A percentile compares a stretch with the other conserved stretches of the same genome.
Conservation (phyloP, 2,113 vertebrate genomes). For the Nettapus auritus region DNA sequence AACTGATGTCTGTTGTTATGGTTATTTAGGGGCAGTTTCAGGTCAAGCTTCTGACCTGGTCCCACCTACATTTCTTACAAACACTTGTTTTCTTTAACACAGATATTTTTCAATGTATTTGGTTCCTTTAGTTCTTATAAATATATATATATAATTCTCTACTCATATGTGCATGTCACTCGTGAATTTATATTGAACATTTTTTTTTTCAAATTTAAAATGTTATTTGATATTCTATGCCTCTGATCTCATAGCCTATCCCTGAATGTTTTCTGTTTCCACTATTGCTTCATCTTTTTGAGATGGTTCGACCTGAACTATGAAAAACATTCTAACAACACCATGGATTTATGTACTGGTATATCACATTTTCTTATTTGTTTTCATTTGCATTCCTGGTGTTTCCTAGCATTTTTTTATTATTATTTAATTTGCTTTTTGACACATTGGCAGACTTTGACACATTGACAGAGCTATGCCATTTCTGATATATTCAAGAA, state of each 20-base stretch:
- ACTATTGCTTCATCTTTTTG: background rate
- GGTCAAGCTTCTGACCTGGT: background rate
- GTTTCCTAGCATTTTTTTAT: background rate
- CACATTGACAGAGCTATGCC: background rate
- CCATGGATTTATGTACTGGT: background rate
- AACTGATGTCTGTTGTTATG: background rate
- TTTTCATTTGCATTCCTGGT: background rate
- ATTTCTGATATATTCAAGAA: background rate
- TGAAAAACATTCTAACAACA: background rate
- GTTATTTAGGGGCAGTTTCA: background rate
- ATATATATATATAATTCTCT: background rate
- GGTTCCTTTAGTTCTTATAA: background rate
- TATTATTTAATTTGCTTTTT: background rate
- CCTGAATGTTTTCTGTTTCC: background rate
- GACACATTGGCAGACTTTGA: background rate
- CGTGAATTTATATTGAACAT: background rate
- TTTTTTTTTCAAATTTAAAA: background rate
- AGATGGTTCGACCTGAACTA: background rate
- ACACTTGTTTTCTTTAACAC: background rate
- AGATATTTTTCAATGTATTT: background rate
- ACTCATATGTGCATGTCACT: background rate
- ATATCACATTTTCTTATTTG: background rate
- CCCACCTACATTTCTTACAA: background rate
- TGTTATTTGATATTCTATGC: background rate
- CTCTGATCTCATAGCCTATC: background rate